A percentile compares a stretch with the other conserved stretches of the same genome.
Evolutionary conservation across 2,113 vertebrate genomes (phyloP).

Genomic region (Megalops atlanticus): DNA sequence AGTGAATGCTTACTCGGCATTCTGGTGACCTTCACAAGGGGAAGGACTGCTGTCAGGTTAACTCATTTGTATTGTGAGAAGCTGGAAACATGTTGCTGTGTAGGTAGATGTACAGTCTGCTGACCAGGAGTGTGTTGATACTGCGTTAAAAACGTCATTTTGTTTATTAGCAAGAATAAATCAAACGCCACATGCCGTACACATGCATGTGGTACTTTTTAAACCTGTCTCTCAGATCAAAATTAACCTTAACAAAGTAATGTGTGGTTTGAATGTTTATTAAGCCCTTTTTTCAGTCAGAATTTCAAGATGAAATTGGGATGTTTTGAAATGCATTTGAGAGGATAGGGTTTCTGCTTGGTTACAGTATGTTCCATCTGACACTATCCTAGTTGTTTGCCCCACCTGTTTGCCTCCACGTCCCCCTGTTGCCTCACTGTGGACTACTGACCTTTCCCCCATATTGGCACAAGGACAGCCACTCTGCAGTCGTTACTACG

Average conservation of each 20-base stretch:
- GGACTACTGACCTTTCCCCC: conserved; percentile 27
- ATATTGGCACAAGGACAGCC: neutral
- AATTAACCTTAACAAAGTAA: neutral
- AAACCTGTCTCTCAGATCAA: neutral
- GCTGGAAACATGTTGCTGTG: no score
- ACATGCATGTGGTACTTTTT: no score
- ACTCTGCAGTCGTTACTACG: neutral
- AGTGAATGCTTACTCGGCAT: neutral
- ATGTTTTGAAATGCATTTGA: neutral
- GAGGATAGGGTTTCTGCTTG: neutral
- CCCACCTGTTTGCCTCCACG: neutral
- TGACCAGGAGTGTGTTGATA: no score
- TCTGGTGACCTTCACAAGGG: neutral
- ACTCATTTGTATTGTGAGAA: no score
- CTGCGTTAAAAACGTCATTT: no score
- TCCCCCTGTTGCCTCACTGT: neutral
- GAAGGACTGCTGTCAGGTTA: neutral
- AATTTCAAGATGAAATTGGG: neutral
- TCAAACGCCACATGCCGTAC: neutral
- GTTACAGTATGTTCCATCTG: neutral
- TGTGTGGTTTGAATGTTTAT: neutral
- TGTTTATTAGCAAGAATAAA: no score
- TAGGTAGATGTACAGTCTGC: no score
- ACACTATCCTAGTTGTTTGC: neutral
- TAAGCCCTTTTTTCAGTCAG: neutral